A percentile compares a stretch with the other conserved stretches of the same genome.
phyloP scores from a whole-genome alignment of 2,113 vertebrate genomes.

The Zapornia atra region DNA sequence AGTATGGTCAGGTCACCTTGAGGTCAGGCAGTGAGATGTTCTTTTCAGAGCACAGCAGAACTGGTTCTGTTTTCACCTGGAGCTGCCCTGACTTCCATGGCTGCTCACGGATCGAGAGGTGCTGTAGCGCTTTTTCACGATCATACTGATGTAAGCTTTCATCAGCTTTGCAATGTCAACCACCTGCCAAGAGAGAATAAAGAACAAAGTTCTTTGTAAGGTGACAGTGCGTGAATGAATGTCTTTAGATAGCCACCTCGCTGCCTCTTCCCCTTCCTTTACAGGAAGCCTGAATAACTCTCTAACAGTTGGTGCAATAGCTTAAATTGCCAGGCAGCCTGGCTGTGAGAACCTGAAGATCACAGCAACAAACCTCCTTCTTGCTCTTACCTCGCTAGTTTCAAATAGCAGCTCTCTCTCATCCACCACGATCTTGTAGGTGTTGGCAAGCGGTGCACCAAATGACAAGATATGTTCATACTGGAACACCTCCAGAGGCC shows the following conservation, averaged over 20 bases:
- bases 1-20: background rate
- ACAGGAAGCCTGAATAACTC: background rate
- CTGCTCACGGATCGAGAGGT: conserved; percentile 90
- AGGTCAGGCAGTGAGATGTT: background rate
- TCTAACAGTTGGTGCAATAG: background rate
- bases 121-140: conserved; percentile 97
- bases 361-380: background rate
- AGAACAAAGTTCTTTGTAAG: background rate
- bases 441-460: conserved; percentile 89
- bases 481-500: conserved; percentile 90
- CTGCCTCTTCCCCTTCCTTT: background rate
- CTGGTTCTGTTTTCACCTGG: conserved; percentile 78
- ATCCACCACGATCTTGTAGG: conserved; percentile 94
- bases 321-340: background rate
- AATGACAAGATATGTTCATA: conserved; percentile 97
- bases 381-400: conserved; percentile 86
- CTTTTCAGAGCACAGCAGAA: background rate
- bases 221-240: background rate
- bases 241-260: background rate
- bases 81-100: conserved; percentile 86
- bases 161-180: conserved; percentile 98
- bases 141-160: conserved; percentile 99
- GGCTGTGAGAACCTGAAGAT: background rate
- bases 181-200: conserved; percentile 77
- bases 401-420: conserved; percentile 93